Evolutionary conservation across 2,888 invertebrate genomes (phyloP), one percentile per base, ranked within the genome.

Genomic region (Callyntrura guangdongensis): DNA sequence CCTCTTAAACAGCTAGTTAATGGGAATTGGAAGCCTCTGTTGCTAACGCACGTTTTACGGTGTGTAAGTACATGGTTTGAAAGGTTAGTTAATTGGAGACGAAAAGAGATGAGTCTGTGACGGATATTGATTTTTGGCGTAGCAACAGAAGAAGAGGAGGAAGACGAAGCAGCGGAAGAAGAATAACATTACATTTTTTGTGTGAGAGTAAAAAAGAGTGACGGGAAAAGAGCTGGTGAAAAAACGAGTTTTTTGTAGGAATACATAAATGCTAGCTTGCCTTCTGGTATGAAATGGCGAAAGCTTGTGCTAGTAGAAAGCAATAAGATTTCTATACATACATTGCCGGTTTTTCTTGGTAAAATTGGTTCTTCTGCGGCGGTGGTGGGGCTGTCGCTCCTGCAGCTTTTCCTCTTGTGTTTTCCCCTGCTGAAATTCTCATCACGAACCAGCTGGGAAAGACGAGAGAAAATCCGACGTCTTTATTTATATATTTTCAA

Each of bases 391-490:
- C 69, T 69, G 9, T 27, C 14, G 27, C 27, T 27, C 25, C 25
- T 22, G 12, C 14, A 1, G 0, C 64, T 14, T 61, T 11, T 69
- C 20, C 20, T 17, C 17, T 64, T 11, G 20, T 11, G 3, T n/a
- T 64, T 20, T 64, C 61, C 12, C 6, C n/a, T 0, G 17, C n/a
- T 17, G 36, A 77, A 79, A 86, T 86, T 79, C 86, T 11, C 67
- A 77, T 86, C 86, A 86, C 86, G 86, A 86, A 20, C 86, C 61
- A 86, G 86, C 72, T 86, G 86, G 85, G 86, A 74, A 22, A 20
- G 27, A 20, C 45, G 47, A 61, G 36, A 59, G 82, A 61, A 74
- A 74, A 49, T 49, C 74, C 47, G 1, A 74, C 47, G 49, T 36
- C 12, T 36, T 36, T 36, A 36, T 36, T 69, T 69, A 69, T 22